Evolutionary conservation across 2,113 vertebrate genomes (phyloP).

Genomic region (Chauna torquata): DNA sequence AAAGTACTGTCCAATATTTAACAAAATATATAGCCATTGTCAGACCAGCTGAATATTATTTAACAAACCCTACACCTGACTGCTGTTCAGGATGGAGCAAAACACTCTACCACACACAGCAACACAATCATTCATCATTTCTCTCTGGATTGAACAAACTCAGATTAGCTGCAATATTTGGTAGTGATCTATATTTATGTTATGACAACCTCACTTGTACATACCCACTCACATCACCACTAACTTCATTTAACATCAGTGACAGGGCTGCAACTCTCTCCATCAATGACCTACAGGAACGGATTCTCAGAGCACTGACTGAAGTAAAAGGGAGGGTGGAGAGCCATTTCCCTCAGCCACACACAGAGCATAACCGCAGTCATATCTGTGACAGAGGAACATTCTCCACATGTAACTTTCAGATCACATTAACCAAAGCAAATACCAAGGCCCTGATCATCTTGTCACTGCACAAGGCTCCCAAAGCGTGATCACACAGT

Average conservation of each 20-base stretch:
- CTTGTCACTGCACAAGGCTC: not conserved
- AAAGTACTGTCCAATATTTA: not conserved
- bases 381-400: not conserved
- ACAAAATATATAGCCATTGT: not conserved
- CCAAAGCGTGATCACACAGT: fast-evolving
- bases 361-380: not conserved
- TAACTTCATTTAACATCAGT: not conserved
- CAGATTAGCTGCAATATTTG: not conserved
- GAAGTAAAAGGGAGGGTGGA: not conserved
- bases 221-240: not conserved
- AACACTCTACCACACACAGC: not conserved
- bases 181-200: not conserved
- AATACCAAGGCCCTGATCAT: not conserved
- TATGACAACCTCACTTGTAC: not conserved
- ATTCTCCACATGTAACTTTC: not conserved
- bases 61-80: not conserved
- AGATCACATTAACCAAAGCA: constrained; percentile 1
- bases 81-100: not conserved
- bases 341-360: not conserved
- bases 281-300: not conserved
- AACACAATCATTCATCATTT: not conserved
- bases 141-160: not conserved
- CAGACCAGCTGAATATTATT: not conserved
- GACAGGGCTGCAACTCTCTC: not conserved
- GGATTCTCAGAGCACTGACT: not conserved